Evolutionary conservation across 2,797 vertebrate genomes (phyloP), one percentile per base, ranked within the genome.

Genomic region (Emys orbicularis): DNA sequence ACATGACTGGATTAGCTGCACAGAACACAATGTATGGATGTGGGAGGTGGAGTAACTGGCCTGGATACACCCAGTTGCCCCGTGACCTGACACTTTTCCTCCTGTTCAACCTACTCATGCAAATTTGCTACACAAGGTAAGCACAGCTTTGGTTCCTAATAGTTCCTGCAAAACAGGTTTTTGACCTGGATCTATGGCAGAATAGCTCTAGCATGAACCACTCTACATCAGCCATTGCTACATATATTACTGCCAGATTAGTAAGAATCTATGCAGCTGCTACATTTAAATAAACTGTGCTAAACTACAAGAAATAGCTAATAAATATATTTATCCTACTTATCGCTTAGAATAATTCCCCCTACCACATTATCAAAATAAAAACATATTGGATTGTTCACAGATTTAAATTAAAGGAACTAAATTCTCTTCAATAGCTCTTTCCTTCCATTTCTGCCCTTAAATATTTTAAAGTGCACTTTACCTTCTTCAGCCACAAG

Each of bases 381-480:
- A 16, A 13, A 57, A 12, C 0, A 72, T 68, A 87, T 16, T 12
- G 4, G 87, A 85, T 87, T 89, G 44, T 81, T 84, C 53, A 87
- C 1, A 59, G 37, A 86, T 83, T 59, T 65, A 94, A 86, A 89
- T 23, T 50, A 79, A 87, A 86, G 2, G 12, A 37, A 12, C 12
- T 47, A 77, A 2, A 29, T 93, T 82, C 16, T 87, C 44, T 83
- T 87, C 90, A 11, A 50, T 47, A 52, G 15, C 7, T 61, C 19
- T 89, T 84, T 81, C 82, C 34, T 89, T 53, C 85, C 44, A 81
- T 86, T 94, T 94, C 68, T 84, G 25, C 29, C 21, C 79, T 85
- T 50, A 86, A 95, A 89, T 81, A 86, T 81, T 88, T 81, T 76
- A 13, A 74, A 31, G 53, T 31, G 29, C 10, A 85, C 2, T 87